These are phyloP conservation scores for Tryphoninae sp. DNA, from an alignment of 2,888 invertebrate species.

Conservation along the genomic window DNA sequence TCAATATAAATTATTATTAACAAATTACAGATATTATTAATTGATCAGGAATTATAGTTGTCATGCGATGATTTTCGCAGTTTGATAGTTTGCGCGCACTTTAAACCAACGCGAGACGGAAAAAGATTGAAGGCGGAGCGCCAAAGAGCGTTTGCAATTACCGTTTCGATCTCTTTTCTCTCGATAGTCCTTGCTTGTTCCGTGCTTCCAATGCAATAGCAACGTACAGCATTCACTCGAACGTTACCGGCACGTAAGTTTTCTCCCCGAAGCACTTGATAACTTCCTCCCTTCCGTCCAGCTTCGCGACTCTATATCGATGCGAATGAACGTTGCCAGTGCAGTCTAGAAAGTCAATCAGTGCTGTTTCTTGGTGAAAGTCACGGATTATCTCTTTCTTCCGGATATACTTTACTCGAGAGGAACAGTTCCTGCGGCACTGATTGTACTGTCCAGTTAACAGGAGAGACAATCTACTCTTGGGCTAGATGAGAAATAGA, in stretches of 20 bases:
- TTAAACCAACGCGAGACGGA: background rate
- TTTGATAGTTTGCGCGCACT: background rate
- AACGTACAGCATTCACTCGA: background rate
- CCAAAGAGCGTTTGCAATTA: background rate
- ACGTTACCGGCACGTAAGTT: slow-evolving; percentile 19
- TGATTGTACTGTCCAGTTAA: slow-evolving; percentile 36
- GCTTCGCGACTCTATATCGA: background rate
- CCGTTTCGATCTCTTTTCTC: background rate
- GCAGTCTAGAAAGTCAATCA: slow-evolving; percentile 38
- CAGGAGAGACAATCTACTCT: slow-evolving; percentile 8
- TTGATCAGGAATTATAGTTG: background rate
- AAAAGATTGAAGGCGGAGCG: background rate
- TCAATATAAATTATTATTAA: background rate
- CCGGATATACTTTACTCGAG: slow-evolving; percentile 8
- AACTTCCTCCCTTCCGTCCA: slow-evolving; percentile 23
- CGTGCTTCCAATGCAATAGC: background rate
- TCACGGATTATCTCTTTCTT: slow-evolving; percentile 22
- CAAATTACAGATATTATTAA: background rate
- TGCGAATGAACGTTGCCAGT: slow-evolving; percentile 27
- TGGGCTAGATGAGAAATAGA: slow-evolving; percentile 13
- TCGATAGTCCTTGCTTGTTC: background rate
- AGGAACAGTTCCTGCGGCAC: background rate
- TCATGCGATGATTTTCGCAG: background rate
- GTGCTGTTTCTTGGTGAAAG: slow-evolving; percentile 29
- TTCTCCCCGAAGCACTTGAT: slow-evolving; percentile 10